These are phyloP conservation scores for Rhinella marina DNA, from an alignment of 2,797 vertebrate genomes.

Conservation along the genomic window DNA sequence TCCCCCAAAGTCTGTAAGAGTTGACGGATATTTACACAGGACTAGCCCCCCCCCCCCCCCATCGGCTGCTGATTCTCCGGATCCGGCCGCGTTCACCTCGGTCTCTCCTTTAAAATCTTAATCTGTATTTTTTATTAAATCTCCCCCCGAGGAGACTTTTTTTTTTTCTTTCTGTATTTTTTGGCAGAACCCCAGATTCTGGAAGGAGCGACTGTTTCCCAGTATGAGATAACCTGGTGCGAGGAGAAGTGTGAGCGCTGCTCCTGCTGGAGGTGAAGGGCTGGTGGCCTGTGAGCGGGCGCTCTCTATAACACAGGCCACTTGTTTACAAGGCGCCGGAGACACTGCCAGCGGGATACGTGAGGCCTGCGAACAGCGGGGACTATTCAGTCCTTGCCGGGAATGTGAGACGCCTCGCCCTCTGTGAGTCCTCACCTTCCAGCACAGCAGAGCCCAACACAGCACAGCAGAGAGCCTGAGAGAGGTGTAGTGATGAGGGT, in stretches of 20 bases:
- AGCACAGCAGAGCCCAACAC: background rate
- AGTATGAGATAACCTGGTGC: background rate
- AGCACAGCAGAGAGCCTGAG: background rate
- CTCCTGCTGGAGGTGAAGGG: constrained; percentile 17
- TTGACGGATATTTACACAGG: background rate
- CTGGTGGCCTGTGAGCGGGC: background rate
- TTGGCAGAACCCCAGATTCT: background rate
- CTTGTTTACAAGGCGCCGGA: background rate
- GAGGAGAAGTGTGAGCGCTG: background rate
- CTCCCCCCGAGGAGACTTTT: too few species aligned
- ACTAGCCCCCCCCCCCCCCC: too few species aligned
- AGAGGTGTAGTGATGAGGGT: background rate
- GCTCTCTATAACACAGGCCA: background rate
- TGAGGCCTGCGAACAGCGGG: background rate
- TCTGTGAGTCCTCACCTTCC: background rate
- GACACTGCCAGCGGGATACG: constrained; percentile 23
- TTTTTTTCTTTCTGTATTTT: background rate
- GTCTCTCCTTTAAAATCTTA: background rate
- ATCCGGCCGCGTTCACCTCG: background rate
- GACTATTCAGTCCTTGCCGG: constrained; percentile 1
- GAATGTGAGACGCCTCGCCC: constrained; percentile 1
- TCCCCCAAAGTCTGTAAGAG: background rate
- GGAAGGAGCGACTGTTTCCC: background rate
- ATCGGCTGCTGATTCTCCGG: background rate
- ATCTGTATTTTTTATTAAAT: background rate